Evolutionary conservation across 2,888 invertebrate genomes (phyloP).

Genomic region (Ochropacha duplaris): DNA sequence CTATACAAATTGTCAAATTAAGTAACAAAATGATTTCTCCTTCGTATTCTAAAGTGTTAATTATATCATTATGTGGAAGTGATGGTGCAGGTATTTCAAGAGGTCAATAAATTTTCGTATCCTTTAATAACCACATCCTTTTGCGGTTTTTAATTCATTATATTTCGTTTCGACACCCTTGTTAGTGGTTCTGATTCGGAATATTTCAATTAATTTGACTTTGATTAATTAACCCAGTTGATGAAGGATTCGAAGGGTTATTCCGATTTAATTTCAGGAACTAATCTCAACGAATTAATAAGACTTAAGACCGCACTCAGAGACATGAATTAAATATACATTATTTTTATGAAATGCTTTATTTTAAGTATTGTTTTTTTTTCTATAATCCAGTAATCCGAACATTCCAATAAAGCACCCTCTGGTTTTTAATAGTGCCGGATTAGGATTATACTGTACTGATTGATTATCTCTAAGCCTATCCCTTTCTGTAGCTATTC

Average conservation of each 20-base stretch:
- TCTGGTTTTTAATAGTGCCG: too few species aligned
- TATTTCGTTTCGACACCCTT: slow-evolving; percentile 6
- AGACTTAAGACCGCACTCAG: too few species aligned
- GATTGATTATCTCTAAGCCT: too few species aligned
- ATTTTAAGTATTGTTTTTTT: too few species aligned
- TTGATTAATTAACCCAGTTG: neutral
- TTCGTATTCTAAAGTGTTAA: neutral
- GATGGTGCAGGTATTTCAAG: slow-evolving; percentile 1
- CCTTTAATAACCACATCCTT: slow-evolving; percentile 7
- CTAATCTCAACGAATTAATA: too few species aligned
- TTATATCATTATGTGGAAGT: neutral
- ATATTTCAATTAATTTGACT: neutral
- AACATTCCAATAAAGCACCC: too few species aligned
- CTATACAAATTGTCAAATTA: neutral
- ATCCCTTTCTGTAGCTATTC: too few species aligned
- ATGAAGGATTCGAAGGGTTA: neutral
- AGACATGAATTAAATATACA: too few species aligned
- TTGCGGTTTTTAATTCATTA: slow-evolving; percentile 10
- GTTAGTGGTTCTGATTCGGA: slow-evolving; percentile 6
- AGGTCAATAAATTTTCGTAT: slow-evolving; percentile 9
- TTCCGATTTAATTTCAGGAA: neutral
- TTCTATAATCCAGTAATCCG: too few species aligned
- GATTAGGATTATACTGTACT: too few species aligned
- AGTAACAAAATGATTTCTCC: neutral
- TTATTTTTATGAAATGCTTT: too few species aligned